These are phyloP conservation scores for Drosophila emarginata DNA, from an alignment of 2,888 invertebrate species.

Conservation along the genomic window DNA sequence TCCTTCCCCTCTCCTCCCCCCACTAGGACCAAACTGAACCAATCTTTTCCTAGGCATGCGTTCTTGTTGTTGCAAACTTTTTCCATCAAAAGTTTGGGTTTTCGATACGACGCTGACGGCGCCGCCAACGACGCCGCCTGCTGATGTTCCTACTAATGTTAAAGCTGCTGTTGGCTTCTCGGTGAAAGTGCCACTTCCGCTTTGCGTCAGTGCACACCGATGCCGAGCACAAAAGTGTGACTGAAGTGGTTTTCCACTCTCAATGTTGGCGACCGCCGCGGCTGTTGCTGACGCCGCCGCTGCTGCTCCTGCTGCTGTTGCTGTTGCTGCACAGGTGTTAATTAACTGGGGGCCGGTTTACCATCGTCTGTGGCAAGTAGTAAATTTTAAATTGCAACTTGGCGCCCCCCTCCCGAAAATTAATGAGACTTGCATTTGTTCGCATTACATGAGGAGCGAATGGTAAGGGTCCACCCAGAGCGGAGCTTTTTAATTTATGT, in stretches of 20 bases:
- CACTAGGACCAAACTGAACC: no score
- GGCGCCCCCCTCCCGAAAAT: conserved; percentile 48
- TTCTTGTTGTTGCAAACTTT: conserved; percentile 76
- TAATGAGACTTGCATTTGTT: conserved; percentile 69
- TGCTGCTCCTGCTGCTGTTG: conserved; percentile 12
- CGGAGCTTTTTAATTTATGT: conserved; percentile 5
- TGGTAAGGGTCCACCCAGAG: no score
- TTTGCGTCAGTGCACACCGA: conserved; percentile 71
- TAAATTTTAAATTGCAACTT: conserved; percentile 72
- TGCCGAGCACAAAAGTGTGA: conserved; percentile 69
- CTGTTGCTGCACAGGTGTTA: conserved; percentile 58
- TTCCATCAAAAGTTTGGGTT: conserved; percentile 79
- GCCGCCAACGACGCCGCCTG: conserved; percentile 36
- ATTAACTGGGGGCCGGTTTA: conserved; percentile 56
- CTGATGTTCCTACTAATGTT: conserved; percentile 21
- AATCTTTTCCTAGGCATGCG: conserved; percentile 59
- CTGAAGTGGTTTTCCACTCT: conserved; percentile 30
- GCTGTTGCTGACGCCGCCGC: conserved; percentile 5
- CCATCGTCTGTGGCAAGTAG: conserved; percentile 34
- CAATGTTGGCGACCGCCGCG: conserved; percentile 9
- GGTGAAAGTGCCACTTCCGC: conserved; percentile 71
- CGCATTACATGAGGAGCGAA: conserved; percentile 32
- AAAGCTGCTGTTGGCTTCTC: conserved; percentile 21
- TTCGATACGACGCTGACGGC: conserved; percentile 68
- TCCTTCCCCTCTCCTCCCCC: no score